These are phyloP conservation scores for Trichechus manatus DNA, from an alignment of 2,113 vertebrate species.

Conservation along the genomic window DNA sequence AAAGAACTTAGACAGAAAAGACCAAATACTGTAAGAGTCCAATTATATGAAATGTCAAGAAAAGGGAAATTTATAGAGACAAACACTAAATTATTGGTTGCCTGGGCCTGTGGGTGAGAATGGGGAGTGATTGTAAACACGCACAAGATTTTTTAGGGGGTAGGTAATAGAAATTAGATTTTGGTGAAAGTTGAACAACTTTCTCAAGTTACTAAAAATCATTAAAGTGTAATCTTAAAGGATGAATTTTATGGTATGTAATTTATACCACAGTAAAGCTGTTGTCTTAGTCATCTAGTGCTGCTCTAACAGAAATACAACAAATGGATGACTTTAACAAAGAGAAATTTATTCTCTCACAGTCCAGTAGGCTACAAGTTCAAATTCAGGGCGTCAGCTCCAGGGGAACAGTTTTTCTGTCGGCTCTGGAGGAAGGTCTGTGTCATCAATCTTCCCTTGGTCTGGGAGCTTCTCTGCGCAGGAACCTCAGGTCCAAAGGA, in stretches of 20 bases:
- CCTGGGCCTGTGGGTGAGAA: background rate
- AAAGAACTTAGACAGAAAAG: background rate
- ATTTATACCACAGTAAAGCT: background rate
- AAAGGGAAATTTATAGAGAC: background rate
- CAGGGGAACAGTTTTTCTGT: no score
- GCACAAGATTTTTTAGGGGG: background rate
- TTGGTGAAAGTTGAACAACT: background rate
- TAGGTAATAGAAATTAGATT: background rate
- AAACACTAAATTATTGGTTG: background rate
- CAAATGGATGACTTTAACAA: no score
- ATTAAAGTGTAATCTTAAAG: background rate
- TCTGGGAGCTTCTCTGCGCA: no score
- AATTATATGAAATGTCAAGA: background rate
- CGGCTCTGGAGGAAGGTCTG: no score
- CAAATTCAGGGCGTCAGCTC: no score
- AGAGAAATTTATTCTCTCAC: no score
- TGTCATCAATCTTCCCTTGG: no score
- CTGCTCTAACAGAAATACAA: no score
- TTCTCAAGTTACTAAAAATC: background rate
- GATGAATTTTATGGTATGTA: background rate
- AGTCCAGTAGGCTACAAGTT: no score
- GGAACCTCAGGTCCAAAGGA: no score
- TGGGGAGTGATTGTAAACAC: background rate
- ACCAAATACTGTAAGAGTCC: background rate
- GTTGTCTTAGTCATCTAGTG: no score